Conservation (phyloP, 2,113 vertebrate species). For the Ceyx cyanopectus region DNA sequence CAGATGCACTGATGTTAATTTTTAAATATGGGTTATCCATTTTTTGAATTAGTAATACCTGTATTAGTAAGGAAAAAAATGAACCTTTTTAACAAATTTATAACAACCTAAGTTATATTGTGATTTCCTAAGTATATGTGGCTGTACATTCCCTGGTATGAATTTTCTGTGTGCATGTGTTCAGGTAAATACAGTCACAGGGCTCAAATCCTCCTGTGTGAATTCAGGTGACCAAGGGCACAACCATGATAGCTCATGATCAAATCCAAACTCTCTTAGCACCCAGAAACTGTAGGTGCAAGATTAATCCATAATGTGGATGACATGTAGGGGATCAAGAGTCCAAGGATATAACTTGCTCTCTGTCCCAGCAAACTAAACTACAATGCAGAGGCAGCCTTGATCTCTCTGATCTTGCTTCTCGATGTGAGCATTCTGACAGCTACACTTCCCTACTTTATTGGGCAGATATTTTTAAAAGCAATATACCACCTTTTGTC, state of each 20-base stretch:
- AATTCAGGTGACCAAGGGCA: not conserved
- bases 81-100: not conserved
- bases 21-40: not conserved
- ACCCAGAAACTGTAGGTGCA: not conserved
- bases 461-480: not conserved
- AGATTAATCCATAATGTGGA: conserved; percentile 17
- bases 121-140: not conserved
- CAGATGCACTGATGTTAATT: not conserved
- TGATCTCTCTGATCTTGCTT: conserved; percentile 28
- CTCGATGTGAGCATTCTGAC: not conserved
- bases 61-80: not conserved
- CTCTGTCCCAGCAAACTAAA: not conserved
- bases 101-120: not conserved
- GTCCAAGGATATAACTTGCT: conserved; percentile 14
- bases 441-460: not conserved
- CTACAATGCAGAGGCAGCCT: not conserved
- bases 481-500: not conserved
- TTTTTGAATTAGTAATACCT: not conserved
- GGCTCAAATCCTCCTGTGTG: not conserved
- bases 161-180: not conserved
- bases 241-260: accelerated
- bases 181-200: not conserved
- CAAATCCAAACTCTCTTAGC: not conserved
- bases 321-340: not conserved
- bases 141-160: not conserved